A percentile compares a stretch with the other conserved stretches of the same genome.
phyloP scores from a whole-genome alignment of 2,797 vertebrate species.

The Eurystomus glaucurus region DNA sequence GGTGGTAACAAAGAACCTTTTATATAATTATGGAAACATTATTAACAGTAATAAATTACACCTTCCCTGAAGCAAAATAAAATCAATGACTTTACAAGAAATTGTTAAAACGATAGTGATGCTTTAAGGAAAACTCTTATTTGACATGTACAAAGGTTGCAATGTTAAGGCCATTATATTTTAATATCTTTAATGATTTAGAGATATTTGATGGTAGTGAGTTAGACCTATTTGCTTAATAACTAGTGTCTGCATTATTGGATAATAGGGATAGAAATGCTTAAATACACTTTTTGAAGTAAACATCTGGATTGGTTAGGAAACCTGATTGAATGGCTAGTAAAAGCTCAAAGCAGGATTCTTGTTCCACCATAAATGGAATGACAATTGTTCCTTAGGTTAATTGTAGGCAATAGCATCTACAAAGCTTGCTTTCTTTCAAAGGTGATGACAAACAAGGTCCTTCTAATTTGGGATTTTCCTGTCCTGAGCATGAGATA shows the following conservation, averaged over 20 bases:
- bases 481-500: neutral
- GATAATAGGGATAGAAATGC: neutral
- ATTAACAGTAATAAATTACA: constrained; percentile 25
- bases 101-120: neutral
- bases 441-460: neutral
- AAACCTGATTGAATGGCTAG: neutral
- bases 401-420: neutral
- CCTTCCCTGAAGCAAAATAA: constrained; percentile 27
- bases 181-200: neutral
- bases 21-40: neutral
- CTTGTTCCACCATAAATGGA: neutral
- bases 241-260: neutral
- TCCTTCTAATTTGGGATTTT: neutral
- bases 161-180: neutral
- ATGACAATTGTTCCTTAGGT: neutral
- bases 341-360: neutral
- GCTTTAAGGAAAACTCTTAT: neutral
- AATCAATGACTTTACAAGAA: constrained; percentile 45
- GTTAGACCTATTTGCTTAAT: neutral
- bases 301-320: neutral
- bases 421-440: neutral
- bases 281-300: neutral
- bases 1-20: neutral
- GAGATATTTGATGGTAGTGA: neutral
- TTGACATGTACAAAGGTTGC: neutral